A percentile compares a stretch with the other conserved stretches of the same genome.
Evolutionary conservation across 2,797 vertebrate species (phyloP).

Genomic region (Harpagifer antarcticus): DNA sequence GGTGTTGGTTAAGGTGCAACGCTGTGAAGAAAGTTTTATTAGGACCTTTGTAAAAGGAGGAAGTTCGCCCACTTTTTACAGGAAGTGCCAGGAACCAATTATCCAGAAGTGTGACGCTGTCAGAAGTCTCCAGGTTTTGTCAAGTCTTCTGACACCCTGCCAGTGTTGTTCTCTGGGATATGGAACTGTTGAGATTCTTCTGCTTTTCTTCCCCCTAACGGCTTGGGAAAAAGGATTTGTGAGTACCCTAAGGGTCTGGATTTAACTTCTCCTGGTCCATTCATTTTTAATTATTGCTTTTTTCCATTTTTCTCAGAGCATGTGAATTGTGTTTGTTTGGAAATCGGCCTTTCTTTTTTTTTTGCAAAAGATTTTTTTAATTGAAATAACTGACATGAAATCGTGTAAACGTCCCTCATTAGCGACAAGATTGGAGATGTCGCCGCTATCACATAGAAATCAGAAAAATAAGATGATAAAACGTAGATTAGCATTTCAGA

Average conservation of each 20-base stretch:
- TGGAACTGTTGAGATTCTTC: slow-evolving; percentile 73
- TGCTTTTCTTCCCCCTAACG: slow-evolving; percentile 44
- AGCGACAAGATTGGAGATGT: slow-evolving; percentile 80
- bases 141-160: slow-evolving; percentile 83
- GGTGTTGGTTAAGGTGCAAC: slow-evolving; percentile 76
- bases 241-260: slow-evolving; percentile 68
- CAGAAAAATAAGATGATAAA: slow-evolving; percentile 91
- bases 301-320: slow-evolving; percentile 50
- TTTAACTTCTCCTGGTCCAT: slow-evolving; percentile 71
- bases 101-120: slow-evolving; percentile 80
- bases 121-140: slow-evolving; percentile 84
- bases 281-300: slow-evolving; percentile 74
- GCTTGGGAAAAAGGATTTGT: slow-evolving; percentile 45
- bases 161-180: slow-evolving; percentile 82
- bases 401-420: slow-evolving; percentile 87
- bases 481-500: slow-evolving; percentile 95
- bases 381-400: slow-evolving; percentile 81
- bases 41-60: slow-evolving; percentile 71
- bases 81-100: slow-evolving; percentile 82
- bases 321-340: slow-evolving; percentile 63
- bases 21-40: slow-evolving; percentile 79
- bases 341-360: slow-evolving; percentile 13
- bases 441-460: slow-evolving; percentile 89
- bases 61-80: slow-evolving; percentile 79
- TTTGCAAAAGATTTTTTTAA: slow-evolving; percentile 44